Percentiles rank a stretch among this genome's conserved stretches.
phyloP scores from a whole-genome alignment of 2,888 invertebrate genomes.

The Sesia apiformis region DNA sequence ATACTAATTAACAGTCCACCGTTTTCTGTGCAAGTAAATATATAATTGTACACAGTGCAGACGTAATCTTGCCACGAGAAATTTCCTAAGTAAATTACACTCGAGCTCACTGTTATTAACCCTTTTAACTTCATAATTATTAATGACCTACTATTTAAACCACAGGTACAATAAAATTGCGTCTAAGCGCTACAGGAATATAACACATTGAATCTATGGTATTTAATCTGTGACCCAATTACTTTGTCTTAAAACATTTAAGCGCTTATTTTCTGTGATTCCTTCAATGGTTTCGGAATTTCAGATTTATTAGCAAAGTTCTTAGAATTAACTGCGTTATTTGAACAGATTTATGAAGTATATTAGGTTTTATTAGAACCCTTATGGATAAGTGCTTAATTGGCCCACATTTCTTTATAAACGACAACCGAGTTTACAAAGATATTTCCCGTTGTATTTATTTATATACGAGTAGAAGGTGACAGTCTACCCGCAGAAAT shows the following conservation, averaged over 20 bases:
- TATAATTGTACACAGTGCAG: neutral
- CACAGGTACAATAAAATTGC: neutral
- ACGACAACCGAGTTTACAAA: too few species aligned
- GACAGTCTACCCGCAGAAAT: too few species aligned
- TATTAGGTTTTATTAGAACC: constrained; percentile 26
- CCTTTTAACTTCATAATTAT: constrained; percentile 27
- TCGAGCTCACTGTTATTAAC: constrained; percentile 10
- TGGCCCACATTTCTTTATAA: constrained; percentile 31
- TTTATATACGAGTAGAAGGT: too few species aligned
- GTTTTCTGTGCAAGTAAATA: too few species aligned
- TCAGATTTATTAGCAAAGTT: constrained; percentile 23
- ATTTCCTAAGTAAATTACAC: constrained; percentile 7
- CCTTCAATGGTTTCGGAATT: constrained; percentile 11
- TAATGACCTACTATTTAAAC: constrained; percentile 23
- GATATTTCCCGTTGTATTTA: too few species aligned
- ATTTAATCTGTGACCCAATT: constrained; percentile 17
- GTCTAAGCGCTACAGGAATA: neutral
- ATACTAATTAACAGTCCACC: too few species aligned
- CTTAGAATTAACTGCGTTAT: constrained; percentile 18
- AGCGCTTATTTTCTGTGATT: constrained; percentile 1
- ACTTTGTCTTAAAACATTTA: neutral
- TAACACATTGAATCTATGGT: neutral
- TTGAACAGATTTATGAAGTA: constrained; percentile 15
- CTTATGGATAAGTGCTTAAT: constrained; percentile 30
- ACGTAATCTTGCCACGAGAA: constrained; percentile 11